These are phyloP conservation scores for Meriones unguiculatus DNA, from an alignment of 2,113 vertebrate genomes.

Conservation along the genomic window DNA sequence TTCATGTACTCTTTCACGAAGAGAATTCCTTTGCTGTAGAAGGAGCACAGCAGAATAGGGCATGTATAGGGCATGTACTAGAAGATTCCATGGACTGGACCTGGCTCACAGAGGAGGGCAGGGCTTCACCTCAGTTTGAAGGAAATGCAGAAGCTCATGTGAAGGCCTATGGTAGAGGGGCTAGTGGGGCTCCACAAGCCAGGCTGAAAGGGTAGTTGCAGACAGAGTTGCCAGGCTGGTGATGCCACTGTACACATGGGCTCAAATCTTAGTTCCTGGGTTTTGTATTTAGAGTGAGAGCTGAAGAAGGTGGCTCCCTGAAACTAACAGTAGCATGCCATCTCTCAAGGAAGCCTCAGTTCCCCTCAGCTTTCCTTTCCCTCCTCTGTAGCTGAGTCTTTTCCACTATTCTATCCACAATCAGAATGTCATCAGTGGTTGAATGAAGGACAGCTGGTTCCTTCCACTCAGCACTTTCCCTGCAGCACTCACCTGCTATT, in stretches of 20 bases:
- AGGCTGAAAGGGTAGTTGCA: not conserved
- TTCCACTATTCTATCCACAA: not conserved
- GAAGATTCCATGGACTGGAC: not conserved
- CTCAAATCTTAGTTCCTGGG: not conserved
- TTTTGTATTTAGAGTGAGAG: not conserved
- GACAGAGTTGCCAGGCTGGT: not conserved
- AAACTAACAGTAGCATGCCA: too few relatives aligned
- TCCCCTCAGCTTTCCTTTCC: not conserved
- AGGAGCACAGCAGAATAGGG: not conserved
- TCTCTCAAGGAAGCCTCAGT: not conserved
- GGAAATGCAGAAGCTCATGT: not conserved
- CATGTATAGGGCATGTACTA: not conserved
- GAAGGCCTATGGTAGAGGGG: not conserved
- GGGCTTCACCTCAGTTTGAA: not conserved
- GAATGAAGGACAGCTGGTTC: not conserved
- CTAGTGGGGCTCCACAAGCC: not conserved
- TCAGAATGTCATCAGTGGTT: not conserved
- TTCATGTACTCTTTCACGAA: constrained; percentile 68
- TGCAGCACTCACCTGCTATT: not conserved
- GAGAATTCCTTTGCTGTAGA: constrained; percentile 71
- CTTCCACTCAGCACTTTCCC: not conserved
- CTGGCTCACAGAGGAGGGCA: not conserved
- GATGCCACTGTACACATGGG: not conserved
- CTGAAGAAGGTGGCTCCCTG: not conserved
- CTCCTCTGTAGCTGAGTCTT: not conserved